A percentile compares a stretch with the other conserved stretches of the same genome.
phyloP scores from a whole-genome alignment of 1,140 invertebrate genomes.

The Magallana gigas region DNA sequence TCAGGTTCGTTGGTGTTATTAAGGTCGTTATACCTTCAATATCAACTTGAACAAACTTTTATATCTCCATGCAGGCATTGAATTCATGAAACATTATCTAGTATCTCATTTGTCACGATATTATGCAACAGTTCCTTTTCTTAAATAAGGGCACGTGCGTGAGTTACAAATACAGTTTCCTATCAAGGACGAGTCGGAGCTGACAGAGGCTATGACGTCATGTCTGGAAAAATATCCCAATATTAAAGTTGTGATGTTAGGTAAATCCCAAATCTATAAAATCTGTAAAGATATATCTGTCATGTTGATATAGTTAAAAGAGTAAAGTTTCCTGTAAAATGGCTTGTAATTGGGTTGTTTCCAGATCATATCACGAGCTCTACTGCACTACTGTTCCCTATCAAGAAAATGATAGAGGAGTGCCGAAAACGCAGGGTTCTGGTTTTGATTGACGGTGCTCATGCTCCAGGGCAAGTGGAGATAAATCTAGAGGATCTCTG shows the following conservation, averaged over 20 bases:
- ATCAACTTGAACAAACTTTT: not conserved
- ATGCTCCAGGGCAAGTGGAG: conserved; percentile 68
- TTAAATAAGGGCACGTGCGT: not conserved
- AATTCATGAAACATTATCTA: not conserved
- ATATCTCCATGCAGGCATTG: not conserved
- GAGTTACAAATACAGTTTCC: conserved; percentile 62
- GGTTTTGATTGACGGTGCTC: conserved; percentile 70
- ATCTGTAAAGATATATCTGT: not conserved
- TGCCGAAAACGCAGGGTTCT: conserved; percentile 64
- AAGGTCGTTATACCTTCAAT: not conserved
- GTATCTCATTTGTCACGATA: not conserved
- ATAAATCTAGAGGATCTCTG: conserved; percentile 66
- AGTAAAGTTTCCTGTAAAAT: not conserved
- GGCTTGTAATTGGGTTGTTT: conserved; percentile 20
- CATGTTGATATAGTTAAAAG: not conserved
- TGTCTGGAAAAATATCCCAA: conserved; percentile 56
- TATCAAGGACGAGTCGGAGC: conserved; percentile 56
- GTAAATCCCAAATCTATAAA: conserved; percentile 47
- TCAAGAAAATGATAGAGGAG: conserved; percentile 61
- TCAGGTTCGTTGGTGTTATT: not conserved
- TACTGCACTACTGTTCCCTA: conserved; percentile 64
- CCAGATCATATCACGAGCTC: conserved; percentile 69
- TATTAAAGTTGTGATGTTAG: conserved; percentile 65
- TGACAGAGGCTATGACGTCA: conserved; percentile 63
- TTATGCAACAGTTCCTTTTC: not conserved